Evolutionary conservation across 2,888 invertebrate species (phyloP).

Genomic region (Chelonus formosanus): DNA sequence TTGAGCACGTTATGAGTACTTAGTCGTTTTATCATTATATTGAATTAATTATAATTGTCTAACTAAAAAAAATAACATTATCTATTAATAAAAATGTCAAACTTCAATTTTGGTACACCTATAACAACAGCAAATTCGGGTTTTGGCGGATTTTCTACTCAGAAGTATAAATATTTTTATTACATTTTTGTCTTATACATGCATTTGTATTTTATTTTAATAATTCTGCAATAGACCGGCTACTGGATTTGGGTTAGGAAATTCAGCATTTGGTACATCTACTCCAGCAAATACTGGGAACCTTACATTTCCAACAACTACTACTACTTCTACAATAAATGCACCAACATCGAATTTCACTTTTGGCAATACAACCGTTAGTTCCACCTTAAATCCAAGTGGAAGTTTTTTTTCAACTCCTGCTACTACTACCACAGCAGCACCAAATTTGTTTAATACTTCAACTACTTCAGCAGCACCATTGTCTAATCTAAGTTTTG

Average conservation of each 20-base stretch:
- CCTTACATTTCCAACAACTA: slow-evolving; percentile 55
- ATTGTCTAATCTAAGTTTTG: slow-evolving; percentile 48
- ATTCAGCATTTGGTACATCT: slow-evolving; percentile 46
- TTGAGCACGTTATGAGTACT: too few relatives aligned
- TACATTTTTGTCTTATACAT: neutral
- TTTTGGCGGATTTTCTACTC: too few relatives aligned
- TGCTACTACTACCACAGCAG: slow-evolving; percentile 36
- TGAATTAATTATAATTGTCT: too few relatives aligned
- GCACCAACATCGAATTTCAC: slow-evolving; percentile 45
- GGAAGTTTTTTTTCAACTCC: slow-evolving; percentile 51
- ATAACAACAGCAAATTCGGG: too few relatives aligned
- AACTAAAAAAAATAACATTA: too few relatives aligned
- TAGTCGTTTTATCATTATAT: too few relatives aligned
- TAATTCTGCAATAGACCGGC: slow-evolving; percentile 42
- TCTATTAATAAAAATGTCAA: too few relatives aligned
- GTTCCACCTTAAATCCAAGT: slow-evolving; percentile 27
- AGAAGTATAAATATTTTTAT: slow-evolving; percentile 20
- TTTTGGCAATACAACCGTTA: slow-evolving; percentile 41
- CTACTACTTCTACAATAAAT: slow-evolving; percentile 39
- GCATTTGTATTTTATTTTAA: neutral
- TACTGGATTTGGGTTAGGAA: slow-evolving; percentile 45
- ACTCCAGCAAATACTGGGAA: slow-evolving; percentile 48
- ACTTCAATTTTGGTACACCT: too few relatives aligned
- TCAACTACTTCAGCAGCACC: slow-evolving; percentile 51
- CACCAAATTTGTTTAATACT: slow-evolving; percentile 38